A percentile compares a stretch with the other conserved stretches of the same genome.
These are phyloP conservation scores for Siniperca undulata DNA, from an alignment of 2,797 vertebrate species.

Conservation along the genomic window DNA sequence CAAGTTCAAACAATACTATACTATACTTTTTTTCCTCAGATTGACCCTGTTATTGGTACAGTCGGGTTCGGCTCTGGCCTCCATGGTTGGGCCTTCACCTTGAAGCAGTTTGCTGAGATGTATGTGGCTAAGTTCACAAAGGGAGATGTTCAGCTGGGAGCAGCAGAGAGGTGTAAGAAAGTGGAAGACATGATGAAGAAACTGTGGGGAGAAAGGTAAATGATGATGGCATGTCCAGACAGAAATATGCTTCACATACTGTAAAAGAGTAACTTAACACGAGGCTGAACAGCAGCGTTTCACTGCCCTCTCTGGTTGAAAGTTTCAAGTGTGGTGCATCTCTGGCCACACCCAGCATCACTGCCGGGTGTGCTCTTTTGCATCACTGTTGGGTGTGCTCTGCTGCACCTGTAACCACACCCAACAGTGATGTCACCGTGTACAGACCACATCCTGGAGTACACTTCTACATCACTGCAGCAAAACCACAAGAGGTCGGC, in stretches of 20 bases:
- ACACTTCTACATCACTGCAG: conserved; percentile 7
- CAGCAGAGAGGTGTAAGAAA: conserved; percentile 92
- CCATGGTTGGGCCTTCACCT: conserved; percentile 96
- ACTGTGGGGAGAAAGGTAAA: conserved; percentile 95
- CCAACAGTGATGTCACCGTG: not conserved
- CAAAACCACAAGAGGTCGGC: not conserved
- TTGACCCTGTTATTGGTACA: conserved; percentile 92
- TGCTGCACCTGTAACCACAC: not conserved
- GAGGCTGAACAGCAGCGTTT: not conserved
- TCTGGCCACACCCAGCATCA: too few species aligned
- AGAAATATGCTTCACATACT: not conserved
- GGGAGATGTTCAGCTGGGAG: conserved; percentile 85
- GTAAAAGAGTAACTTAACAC: not conserved
- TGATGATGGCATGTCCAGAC: not conserved
- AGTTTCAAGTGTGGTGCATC: too few species aligned
- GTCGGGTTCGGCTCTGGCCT: conserved; percentile 96
- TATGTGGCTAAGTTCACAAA: conserved; percentile 95
- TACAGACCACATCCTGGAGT: not conserved
- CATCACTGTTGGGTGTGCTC: not conserved
- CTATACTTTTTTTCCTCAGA: conserved; percentile 75
- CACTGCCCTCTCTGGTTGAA: conserved; percentile 1
- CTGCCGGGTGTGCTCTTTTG: not conserved
- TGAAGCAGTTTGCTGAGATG: conserved; percentile 98
- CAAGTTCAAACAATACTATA: not conserved
- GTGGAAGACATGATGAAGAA: conserved; percentile 99